Evolutionary conservation across 1,140 invertebrate genomes (phyloP).

Genomic region (Propsilocerus akamusi): DNA sequence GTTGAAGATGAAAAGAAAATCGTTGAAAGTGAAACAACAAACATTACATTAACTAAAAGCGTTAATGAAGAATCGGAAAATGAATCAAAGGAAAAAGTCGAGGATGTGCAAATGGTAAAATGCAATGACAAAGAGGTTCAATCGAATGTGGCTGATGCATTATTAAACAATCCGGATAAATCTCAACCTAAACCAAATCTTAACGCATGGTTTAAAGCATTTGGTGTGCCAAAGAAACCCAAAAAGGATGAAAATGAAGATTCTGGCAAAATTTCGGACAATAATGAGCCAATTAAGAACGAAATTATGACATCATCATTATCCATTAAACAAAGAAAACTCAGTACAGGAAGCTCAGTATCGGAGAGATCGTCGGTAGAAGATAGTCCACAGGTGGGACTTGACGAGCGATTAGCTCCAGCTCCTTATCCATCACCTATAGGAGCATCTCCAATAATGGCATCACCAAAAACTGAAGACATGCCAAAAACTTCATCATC

Average conservation of each 20-base stretch:
- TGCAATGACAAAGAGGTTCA: neutral
- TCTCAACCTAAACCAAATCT: conserved; percentile 56
- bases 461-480: conserved; percentile 30
- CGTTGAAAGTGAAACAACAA: conserved; percentile 10
- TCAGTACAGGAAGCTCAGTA: conserved; percentile 49
- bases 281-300: conserved; percentile 7
- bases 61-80: conserved; percentile 25
- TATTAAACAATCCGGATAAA: conserved; percentile 30
- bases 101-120: conserved; percentile 8
- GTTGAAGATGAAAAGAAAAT: conserved; percentile 12
- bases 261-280: conserved; percentile 25
- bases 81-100: conserved; percentile 21
- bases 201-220: conserved; percentile 80
- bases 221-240: conserved; percentile 52
- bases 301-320: conserved; percentile 17
- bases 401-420: conserved; percentile 36
- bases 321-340: conserved; percentile 31
- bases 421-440: conserved; percentile 43
- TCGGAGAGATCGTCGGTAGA: conserved; percentile 52
- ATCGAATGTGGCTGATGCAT: conserved; percentile 3
- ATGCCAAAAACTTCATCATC: conserved; percentile 41
- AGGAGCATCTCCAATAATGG: conserved; percentile 33
- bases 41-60: too few relatives aligned
- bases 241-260: conserved; percentile 22
- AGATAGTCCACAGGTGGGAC: conserved; percentile 41